phyloP scores from a whole-genome alignment of 2,113 vertebrate genomes.

The Oryzias javanicus region DNA sequence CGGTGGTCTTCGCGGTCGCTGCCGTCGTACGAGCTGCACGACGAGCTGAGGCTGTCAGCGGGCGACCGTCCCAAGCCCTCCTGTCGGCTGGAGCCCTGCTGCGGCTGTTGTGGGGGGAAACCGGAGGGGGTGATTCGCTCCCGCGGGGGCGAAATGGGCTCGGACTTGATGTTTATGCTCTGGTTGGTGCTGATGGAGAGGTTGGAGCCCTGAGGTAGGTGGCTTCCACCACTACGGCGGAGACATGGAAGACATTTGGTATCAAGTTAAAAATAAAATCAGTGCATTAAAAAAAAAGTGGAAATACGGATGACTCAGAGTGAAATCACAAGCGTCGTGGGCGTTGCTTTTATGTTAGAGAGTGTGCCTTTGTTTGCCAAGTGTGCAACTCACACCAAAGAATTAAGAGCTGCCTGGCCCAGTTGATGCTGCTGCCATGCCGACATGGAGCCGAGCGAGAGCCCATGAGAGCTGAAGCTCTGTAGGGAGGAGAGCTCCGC shows the following conservation, averaged over 20 bases:
- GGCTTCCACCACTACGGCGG: conserved; percentile 85
- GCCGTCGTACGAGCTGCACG: conserved; percentile 96
- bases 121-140: conserved; percentile 90
- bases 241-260: conserved; percentile 26
- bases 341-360: conserved; percentile 60
- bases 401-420: conserved; percentile 92
- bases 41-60: conserved; percentile 97
- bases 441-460: conserved; percentile 93
- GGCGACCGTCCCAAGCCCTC: conserved; percentile 92
- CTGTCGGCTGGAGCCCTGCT: conserved; percentile 82
- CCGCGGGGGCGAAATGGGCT: conserved; percentile 95
- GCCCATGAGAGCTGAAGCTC: conserved; percentile 93
- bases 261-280: conserved; percentile 10
- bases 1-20: conserved; percentile 94
- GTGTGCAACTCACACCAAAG: conserved; percentile 91
- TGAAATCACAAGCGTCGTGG: conserved; percentile 59
- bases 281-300: conserved; percentile 24
- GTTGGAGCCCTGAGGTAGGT: conserved; percentile 96
- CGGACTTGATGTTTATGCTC: conserved; percentile 96
- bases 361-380: conserved; percentile 63
- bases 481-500: conserved; percentile 94
- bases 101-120: conserved; percentile 81
- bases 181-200: conserved; percentile 95
- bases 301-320: conserved; percentile 59
- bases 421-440: conserved; percentile 99